phyloP scores from a whole-genome alignment of 2,113 vertebrate genomes.

The Dolichotis patagonum region DNA sequence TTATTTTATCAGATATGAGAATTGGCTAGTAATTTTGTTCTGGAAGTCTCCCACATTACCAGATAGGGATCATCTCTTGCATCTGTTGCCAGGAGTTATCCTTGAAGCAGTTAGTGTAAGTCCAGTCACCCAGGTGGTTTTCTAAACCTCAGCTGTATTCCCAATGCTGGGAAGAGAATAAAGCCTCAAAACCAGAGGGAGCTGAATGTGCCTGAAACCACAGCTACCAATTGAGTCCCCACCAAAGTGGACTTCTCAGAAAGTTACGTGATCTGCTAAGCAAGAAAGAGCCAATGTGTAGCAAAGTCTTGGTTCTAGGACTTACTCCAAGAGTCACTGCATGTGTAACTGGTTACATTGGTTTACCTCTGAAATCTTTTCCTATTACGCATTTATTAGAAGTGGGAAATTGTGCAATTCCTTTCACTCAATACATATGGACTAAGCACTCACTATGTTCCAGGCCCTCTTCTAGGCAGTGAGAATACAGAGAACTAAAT shows the following conservation, averaged over 20 bases:
- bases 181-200: background rate
- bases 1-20: background rate
- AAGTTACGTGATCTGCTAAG: background rate
- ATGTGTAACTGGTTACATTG: background rate
- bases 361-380: background rate
- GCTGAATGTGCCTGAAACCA: background rate
- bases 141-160: background rate
- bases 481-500: background rate
- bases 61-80: background rate
- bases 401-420: background rate
- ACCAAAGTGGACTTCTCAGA: background rate
- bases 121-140: background rate
- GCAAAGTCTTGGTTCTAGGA: background rate
- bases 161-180: background rate
- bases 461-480: background rate
- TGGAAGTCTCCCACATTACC: background rate
- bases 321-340: background rate
- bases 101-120: background rate
- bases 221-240: background rate
- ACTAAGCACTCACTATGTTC: background rate
- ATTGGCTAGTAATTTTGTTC: background rate
- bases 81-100: background rate
- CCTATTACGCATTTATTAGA: background rate
- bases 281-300: background rate
- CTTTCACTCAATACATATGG: background rate